A percentile compares a stretch with the other conserved stretches of the same genome.
Conservation (phyloP, 2,113 vertebrate genomes). For the Mellivora capensis region DNA sequence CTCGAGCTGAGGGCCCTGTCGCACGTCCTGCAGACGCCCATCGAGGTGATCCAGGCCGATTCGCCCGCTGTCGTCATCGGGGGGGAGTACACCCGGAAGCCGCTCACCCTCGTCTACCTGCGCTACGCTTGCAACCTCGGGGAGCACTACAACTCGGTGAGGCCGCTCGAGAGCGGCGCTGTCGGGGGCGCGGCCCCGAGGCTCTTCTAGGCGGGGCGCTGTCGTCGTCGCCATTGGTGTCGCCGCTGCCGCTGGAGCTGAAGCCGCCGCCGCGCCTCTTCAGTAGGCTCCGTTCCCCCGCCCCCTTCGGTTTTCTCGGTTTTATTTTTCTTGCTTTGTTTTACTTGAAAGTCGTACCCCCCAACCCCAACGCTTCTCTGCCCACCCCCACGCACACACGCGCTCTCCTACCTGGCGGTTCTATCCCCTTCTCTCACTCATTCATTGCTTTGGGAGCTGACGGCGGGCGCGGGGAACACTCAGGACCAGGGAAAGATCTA, state of each 20-base stretch:
- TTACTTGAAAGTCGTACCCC: neutral
- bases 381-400: accelerated
- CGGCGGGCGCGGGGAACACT: neutral
- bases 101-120: constrained; percentile 78
- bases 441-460: neutral
- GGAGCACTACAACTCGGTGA: constrained; percentile 62
- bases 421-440: too few species aligned
- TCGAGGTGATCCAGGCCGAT: constrained; percentile 93
- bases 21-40: constrained; percentile 87
- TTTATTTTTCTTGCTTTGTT: neutral
- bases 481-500: neutral
- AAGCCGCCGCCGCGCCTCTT: neutral
- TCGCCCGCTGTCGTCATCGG: constrained; percentile 92
- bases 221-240: accelerated
- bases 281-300: neutral
- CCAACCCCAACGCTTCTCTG: neutral
- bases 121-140: neutral
- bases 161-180: accelerated
- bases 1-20: constrained; percentile 85
- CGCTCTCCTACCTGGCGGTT: neutral
- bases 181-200: accelerated
- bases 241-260: accelerated
- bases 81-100: constrained; percentile 83
- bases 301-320: neutral
- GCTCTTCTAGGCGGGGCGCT: neutral